Evolutionary conservation across 2,888 invertebrate genomes (phyloP).

Genomic region (Acanthosepion esculentum): DNA sequence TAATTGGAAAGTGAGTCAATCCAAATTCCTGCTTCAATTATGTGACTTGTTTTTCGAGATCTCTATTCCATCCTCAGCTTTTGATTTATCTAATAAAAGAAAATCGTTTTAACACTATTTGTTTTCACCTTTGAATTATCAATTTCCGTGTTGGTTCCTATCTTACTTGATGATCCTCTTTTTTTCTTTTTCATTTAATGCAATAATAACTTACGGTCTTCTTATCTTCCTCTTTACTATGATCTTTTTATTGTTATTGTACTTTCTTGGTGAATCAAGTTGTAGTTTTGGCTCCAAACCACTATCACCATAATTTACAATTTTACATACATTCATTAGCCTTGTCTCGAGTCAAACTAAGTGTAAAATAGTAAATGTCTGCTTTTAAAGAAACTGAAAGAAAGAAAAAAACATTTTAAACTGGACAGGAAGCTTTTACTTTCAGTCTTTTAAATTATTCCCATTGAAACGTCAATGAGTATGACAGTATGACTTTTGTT

Average conservation of each 20-base stretch:
- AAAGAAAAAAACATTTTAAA: neutral
- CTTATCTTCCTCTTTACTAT: neutral
- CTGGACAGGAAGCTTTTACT: neutral
- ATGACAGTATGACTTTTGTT: neutral
- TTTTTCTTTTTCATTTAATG: no score
- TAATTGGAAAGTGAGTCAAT: neutral
- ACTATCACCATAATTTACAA: neutral
- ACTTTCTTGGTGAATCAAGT: neutral
- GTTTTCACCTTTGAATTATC: no score
- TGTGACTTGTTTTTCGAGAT: neutral
- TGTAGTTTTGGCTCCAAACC: neutral
- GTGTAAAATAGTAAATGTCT: neutral
- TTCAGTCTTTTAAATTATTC: neutral
- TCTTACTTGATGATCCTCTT: neutral
- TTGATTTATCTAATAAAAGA: neutral
- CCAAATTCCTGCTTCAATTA: slow-evolving; percentile 6
- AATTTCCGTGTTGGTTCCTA: no score
- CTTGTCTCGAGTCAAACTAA: neutral
- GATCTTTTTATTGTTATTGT: neutral
- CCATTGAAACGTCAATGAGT: neutral
- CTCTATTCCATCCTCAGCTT: neutral
- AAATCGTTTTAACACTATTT: no score
- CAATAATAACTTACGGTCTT: no score
- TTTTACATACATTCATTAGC: neutral
- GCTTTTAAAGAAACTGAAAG: neutral